These are phyloP conservation scores for Uria aalge DNA, from an alignment of 2,113 vertebrate genomes.

Conservation along the genomic window DNA sequence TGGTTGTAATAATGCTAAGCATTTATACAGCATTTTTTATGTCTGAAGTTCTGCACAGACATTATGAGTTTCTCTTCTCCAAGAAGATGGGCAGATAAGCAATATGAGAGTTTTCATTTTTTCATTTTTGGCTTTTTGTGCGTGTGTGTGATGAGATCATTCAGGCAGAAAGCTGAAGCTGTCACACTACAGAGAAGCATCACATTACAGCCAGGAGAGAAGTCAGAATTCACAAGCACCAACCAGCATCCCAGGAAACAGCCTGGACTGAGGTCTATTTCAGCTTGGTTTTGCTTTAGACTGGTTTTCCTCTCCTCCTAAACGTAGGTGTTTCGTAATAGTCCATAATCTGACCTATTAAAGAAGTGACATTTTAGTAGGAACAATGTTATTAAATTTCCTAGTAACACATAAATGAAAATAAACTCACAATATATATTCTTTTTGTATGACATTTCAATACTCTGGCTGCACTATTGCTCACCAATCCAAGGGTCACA, in stretches of 20 bases:
- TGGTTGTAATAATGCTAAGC: background rate
- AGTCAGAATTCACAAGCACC: background rate
- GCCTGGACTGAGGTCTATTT: background rate
- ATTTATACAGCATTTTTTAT: slow-evolving; percentile 9
- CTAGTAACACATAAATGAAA: background rate
- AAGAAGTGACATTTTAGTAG: background rate
- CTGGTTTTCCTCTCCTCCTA: background rate
- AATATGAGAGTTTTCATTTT: slow-evolving; percentile 23
- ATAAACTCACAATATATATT: background rate
- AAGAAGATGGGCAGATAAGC: slow-evolving; percentile 26
- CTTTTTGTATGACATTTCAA: background rate
- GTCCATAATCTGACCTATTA: background rate
- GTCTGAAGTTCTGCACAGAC: slow-evolving; percentile 3
- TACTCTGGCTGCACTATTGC: background rate
- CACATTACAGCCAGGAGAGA: background rate
- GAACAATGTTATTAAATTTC: background rate
- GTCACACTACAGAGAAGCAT: background rate
- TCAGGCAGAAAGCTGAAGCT: slow-evolving; percentile 38
- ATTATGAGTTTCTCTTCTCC: slow-evolving; percentile 23
- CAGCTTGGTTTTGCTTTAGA: background rate
- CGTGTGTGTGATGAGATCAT: background rate
- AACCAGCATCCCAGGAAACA: background rate
- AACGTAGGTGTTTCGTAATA: background rate
- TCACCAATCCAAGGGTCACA: background rate
- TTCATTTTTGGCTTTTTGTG: background rate